These are phyloP conservation scores for Metaphire vulgaris DNA, from an alignment of 1,140 invertebrate genomes.

Conservation along the genomic window DNA sequence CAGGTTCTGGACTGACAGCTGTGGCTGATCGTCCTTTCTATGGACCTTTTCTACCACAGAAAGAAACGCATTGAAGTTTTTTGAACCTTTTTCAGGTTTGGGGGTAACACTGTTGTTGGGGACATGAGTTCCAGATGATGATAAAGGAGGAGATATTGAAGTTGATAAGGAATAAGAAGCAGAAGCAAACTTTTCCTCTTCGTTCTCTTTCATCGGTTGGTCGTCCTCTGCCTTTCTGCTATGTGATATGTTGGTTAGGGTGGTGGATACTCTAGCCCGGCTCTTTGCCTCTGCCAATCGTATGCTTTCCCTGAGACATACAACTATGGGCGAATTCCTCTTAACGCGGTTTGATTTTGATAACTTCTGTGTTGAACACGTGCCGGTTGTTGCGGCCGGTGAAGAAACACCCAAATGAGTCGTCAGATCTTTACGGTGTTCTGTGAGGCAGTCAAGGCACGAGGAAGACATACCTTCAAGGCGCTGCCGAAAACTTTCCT, in stretches of 20 bases:
- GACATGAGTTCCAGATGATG: no score
- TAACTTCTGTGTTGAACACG: conserved; percentile 1
- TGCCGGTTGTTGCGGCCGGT: conserved; percentile 35
- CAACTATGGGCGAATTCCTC: conserved; percentile 45
- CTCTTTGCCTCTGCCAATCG: conserved; percentile 10
- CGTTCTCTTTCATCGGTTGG: background rate
- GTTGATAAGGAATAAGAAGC: background rate
- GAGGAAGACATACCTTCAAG: conserved; percentile 38
- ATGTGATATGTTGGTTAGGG: conserved; percentile 28
- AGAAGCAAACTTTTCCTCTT: background rate
- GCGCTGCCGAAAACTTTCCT: conserved; percentile 37
- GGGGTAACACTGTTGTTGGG: background rate
- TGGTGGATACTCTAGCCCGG: conserved; percentile 16
- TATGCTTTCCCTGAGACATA: conserved; percentile 43
- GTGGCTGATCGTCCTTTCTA: conserved; percentile 34
- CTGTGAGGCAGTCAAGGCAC: conserved; percentile 44
- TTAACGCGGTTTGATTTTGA: conserved; percentile 35
- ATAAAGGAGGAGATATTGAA: conserved; percentile 1
- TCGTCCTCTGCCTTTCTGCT: conserved; percentile 26
- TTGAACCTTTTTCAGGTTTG: conserved; percentile 27
- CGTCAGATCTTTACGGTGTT: conserved; percentile 33
- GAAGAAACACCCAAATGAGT: background rate
- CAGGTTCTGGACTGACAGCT: background rate
- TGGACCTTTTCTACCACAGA: conserved; percentile 47
- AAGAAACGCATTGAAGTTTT: conserved; percentile 47